Base-by-base conservation (phyloP, 2,113 vertebrate species). In the Pterocles orientalis region DNA sequence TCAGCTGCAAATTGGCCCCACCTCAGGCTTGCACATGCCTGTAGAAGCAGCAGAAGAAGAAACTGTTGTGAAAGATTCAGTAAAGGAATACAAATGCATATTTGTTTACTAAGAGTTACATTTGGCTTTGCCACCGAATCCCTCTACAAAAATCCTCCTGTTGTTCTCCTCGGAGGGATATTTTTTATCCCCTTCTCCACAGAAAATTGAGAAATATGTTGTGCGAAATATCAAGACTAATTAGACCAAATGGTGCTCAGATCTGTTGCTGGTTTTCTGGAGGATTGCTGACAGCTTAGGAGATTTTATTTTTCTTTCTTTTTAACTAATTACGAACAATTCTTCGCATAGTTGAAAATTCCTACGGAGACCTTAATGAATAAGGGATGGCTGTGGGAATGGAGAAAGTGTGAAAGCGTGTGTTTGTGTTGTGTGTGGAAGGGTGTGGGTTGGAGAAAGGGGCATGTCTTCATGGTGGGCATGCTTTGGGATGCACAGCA, bases 191-290 rank as follows among this genome's bases (percentile, higher is more conserved):
- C 23, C 16, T 65, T 91, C 90, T 86, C 95, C 88, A 75, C 86
- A 9, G 61, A 97, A 93, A 91, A 82, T 53, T 92, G 96, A 95
- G 95, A 98, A 98, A 98, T 97, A 97, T 96, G 97, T 95, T 97
- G 96, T 97, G 98, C 94, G 96, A 97, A 98, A 98, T 97, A 97
- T 96, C 97, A 96, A 94, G 90, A 95, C 95, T 98, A 98, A 98
- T 98, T 98, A 97, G 96, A 98, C 97, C 98, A 98, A 98, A 98
- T 98, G 98, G 96, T 39, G 91, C 91, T 98, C 81, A 33, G 97
- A 97, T 98, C 97, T 98, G 97, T 96, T 96, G 89, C 91, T 94
- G 96, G 88, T 83, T 97, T 98, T 97, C 97, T 96, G 96, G 71
- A 95, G 93, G 69, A 91, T 65, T 95, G 93, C 95, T 97, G 96